These are phyloP conservation scores for Coronaproctus castanopsis DNA, from an alignment of 2,888 invertebrate species.

Conservation along the genomic window DNA sequence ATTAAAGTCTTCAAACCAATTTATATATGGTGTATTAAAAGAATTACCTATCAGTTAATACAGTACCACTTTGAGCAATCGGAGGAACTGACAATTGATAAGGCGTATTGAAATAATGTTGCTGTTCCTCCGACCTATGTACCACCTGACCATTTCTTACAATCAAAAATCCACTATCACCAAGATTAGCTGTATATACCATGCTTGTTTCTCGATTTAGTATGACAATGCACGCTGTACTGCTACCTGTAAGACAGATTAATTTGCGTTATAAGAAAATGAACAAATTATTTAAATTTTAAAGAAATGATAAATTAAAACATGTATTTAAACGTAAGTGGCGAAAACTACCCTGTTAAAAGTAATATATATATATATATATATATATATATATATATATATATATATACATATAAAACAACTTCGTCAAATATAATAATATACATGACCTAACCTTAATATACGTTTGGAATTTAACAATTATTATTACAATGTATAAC, in stretches of 20 bases:
- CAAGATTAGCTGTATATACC: constrained; percentile 89
- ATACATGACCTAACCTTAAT: no score
- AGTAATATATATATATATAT: no score
- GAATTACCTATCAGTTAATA: constrained; percentile 67
- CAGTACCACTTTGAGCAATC: constrained; percentile 65
- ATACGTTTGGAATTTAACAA: no score
- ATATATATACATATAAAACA: no score
- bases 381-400: no score
- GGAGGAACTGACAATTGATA: constrained; percentile 91
- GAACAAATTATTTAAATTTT: neutral
- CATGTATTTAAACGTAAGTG: neutral
- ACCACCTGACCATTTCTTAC: constrained; percentile 69
- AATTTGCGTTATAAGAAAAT: neutral
- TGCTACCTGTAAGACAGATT: constrained; percentile 67
- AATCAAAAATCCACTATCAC: constrained; percentile 95
- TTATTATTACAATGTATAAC: no score
- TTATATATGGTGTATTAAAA: no score
- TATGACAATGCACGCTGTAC: constrained; percentile 91
- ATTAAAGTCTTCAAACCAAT: no score
- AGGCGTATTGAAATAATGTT: constrained; percentile 97
- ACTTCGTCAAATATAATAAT: no score
- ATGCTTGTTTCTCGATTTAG: constrained; percentile 73
- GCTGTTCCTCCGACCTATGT: constrained; percentile 86
- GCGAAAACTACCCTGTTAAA: no score
- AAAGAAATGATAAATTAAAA: neutral